Percentiles rank a stretch among this genome's conserved stretches.
These are phyloP conservation scores for Lycodopsis pacificus DNA, from an alignment of 2,797 vertebrate species.

Conservation along the genomic window DNA sequence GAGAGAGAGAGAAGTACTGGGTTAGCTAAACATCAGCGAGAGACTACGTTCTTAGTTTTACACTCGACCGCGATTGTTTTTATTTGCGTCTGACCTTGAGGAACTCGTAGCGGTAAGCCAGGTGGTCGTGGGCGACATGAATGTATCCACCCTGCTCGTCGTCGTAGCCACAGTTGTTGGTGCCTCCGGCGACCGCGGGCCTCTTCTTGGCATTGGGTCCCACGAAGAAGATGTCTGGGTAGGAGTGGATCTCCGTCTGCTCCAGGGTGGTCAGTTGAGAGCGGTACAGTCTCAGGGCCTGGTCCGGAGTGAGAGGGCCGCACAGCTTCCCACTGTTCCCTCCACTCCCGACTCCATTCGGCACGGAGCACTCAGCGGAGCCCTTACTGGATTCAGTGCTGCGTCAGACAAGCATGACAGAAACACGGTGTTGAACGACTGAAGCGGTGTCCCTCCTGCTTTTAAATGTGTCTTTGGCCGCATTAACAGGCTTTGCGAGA, in stretches of 20 bases:
- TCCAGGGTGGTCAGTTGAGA: slow-evolving; percentile 91
- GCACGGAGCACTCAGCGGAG: slow-evolving; percentile 70
- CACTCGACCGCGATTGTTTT: neutral
- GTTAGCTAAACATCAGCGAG: slow-evolving; percentile 8
- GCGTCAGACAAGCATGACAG: slow-evolving; percentile 12
- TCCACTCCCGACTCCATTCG: slow-evolving; percentile 48
- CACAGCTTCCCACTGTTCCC: slow-evolving; percentile 85
- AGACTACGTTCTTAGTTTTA: neutral
- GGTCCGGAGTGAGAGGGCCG: slow-evolving; percentile 88
- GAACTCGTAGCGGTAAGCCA: slow-evolving; percentile 97
- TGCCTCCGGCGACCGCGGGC: slow-evolving; percentile 90
- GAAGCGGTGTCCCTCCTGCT: neutral
- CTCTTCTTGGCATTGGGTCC: slow-evolving; percentile 96
- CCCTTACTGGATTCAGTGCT: slow-evolving; percentile 80
- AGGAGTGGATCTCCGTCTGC: slow-evolving; percentile 92
- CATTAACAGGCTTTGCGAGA: neutral
- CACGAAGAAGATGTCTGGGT: slow-evolving; percentile 94
- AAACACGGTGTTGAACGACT: slow-evolving; percentile 5
- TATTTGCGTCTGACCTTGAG: slow-evolving; percentile 84
- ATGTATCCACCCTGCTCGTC: slow-evolving; percentile 97
- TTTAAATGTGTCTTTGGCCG: neutral
- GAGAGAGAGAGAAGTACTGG: neutral
- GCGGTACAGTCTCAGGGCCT: slow-evolving; percentile 93
- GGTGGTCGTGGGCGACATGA: slow-evolving; percentile 94
- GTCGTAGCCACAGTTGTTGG: slow-evolving; percentile 95